A percentile compares a stretch with the other conserved stretches of the same genome.
Conservation (phyloP, 1,140 invertebrate species). For the Galleria mellonella region DNA sequence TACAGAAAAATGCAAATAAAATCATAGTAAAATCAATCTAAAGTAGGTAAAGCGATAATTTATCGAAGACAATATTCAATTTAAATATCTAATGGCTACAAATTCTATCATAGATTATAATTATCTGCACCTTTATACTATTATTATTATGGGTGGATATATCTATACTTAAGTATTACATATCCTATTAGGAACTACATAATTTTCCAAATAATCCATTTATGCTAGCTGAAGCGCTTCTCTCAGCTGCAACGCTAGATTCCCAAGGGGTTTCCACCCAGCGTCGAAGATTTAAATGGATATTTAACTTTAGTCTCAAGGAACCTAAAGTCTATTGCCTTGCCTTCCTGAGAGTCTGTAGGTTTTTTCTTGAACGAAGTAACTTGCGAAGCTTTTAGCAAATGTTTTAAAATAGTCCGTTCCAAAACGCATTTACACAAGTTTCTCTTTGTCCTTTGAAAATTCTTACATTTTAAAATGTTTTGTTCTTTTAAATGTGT, state of each 20-base stretch:
- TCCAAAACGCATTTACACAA: slow-evolving; percentile 33
- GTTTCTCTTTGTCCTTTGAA: slow-evolving; percentile 2
- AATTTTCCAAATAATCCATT: no score
- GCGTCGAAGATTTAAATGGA: slow-evolving; percentile 71
- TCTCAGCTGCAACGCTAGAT: slow-evolving; percentile 47
- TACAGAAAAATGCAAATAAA: no score
- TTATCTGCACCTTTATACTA: no score
- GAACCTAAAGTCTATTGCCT: slow-evolving; percentile 65
- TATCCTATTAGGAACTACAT: neutral
- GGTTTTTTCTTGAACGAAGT: slow-evolving; percentile 39
- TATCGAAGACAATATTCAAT: no score
- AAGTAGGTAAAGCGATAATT: no score
- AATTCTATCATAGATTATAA: no score
- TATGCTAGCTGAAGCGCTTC: slow-evolving; percentile 30
- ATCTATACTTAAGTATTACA: no score
- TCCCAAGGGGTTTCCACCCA: slow-evolving; percentile 31
- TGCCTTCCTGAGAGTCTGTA: slow-evolving; percentile 45
- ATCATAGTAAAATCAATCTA: no score
- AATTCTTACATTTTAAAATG: neutral
- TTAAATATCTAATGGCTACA: no score
- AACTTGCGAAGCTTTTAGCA: slow-evolving; percentile 63
- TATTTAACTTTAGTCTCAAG: slow-evolving; percentile 71
- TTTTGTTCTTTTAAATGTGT: no score
- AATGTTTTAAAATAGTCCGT: slow-evolving; percentile 57
- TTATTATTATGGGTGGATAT: no score